phyloP scores from a whole-genome alignment of 2,797 vertebrate genomes.

The Mionectes olivaceus region DNA sequence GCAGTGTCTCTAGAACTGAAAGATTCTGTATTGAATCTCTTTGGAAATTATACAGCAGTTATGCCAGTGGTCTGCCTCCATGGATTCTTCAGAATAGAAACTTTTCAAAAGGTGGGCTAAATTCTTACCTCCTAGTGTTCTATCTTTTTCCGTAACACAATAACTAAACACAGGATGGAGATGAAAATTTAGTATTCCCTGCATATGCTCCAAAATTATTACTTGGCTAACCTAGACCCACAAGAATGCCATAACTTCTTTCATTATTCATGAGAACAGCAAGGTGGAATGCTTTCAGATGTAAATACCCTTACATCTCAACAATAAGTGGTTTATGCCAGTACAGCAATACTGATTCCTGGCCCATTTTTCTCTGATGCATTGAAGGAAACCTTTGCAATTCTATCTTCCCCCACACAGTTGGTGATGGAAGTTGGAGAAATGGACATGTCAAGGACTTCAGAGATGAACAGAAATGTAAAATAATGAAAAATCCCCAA shows the following conservation, averaged over 20 bases:
- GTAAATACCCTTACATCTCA: conserved; percentile 49
- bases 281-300: conserved; percentile 48
- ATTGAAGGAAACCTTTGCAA: conserved; percentile 40
- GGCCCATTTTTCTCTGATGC: conserved; percentile 4
- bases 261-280: conserved; percentile 53
- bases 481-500: background rate
- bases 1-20: background rate
- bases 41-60: background rate
- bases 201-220: background rate
- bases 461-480: background rate
- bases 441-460: conserved; percentile 27
- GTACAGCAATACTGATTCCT: conserved; percentile 34
- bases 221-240: background rate
- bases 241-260: background rate
- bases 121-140: background rate
- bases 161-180: background rate
- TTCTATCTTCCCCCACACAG: background rate
- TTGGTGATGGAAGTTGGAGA: background rate
- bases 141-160: background rate
- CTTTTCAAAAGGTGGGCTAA: background rate
- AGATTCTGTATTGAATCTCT: background rate
- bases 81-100: background rate
- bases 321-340: background rate
- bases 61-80: background rate
- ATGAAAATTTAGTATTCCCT: background rate